These are phyloP conservation scores for Rhea pennata DNA, from an alignment of 2,113 vertebrate species.

Conservation along the genomic window DNA sequence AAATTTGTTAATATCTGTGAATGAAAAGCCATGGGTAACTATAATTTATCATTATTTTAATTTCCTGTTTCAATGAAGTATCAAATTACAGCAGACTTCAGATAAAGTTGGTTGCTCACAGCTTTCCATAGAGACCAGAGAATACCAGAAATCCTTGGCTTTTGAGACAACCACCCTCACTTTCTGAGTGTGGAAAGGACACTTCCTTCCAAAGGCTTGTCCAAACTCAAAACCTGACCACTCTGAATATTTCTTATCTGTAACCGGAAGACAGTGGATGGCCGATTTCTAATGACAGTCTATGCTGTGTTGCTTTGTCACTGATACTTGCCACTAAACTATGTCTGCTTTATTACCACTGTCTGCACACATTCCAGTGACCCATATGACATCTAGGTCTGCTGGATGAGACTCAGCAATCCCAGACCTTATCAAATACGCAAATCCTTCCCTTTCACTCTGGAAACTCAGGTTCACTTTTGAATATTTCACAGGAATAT, in stretches of 20 bases:
- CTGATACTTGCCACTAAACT: neutral
- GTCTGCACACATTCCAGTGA: neutral
- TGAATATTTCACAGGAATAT: conserved; percentile 50
- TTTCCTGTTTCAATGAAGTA: neutral
- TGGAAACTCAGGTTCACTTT: neutral
- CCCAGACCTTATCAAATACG: conserved; percentile 25
- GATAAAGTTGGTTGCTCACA: neutral
- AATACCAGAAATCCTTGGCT: neutral
- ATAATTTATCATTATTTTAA: neutral
- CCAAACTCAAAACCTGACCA: neutral
- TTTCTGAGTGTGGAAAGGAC: neutral
- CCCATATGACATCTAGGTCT: neutral
- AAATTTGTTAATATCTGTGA: neutral
- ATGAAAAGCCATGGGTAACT: neutral
- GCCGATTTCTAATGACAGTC: neutral
- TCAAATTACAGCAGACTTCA: neutral
- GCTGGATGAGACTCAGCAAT: neutral
- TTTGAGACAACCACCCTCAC: neutral
- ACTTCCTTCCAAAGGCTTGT: neutral
- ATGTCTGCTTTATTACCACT: neutral
- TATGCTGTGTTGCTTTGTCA: neutral
- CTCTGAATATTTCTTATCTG: neutral
- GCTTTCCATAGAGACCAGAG: neutral
- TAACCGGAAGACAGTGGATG: neutral
- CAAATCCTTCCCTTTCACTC: conserved; percentile 19